Conservation (phyloP, 2,113 vertebrate species). For the Ursus arctos region DNA sequence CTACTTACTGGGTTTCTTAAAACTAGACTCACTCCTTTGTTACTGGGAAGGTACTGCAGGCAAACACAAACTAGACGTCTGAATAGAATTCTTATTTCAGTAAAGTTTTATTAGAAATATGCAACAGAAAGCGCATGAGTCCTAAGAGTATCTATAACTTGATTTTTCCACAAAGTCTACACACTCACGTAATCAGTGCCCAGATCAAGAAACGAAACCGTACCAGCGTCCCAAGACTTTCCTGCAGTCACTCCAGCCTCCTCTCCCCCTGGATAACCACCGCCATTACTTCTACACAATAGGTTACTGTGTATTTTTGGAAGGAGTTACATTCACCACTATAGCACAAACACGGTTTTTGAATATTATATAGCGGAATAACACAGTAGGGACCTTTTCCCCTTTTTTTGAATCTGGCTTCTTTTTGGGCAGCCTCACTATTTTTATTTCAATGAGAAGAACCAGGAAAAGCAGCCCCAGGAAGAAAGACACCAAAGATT, state of each 20-base stretch:
- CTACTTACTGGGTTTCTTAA: not conserved
- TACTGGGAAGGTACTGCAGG: not conserved
- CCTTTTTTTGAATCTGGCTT: not conserved
- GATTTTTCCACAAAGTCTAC: not conserved
- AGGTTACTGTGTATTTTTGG: not conserved
- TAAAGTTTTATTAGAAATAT: not conserved
- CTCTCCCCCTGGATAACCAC: not conserved
- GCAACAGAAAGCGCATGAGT: not conserved
- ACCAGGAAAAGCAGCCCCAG: not conserved
- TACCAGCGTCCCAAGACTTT: not conserved
- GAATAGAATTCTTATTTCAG: not conserved
- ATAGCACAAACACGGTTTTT: not conserved
- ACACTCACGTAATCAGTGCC: not conserved
- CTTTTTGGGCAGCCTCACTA: not conserved
- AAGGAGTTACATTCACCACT: not conserved
- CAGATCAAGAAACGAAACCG: not conserved
- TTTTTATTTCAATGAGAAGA: conserved; percentile 40
- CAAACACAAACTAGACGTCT: not conserved
- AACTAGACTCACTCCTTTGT: not conserved
- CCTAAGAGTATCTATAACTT: not conserved
- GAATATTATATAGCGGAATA: not conserved
- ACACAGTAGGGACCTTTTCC: not conserved
- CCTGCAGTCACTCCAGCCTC: not conserved
- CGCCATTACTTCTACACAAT: not conserved
- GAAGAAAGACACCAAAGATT: not conserved